phyloP scores from a whole-genome alignment of 2,888 invertebrate genomes.

The Leptopilina syphax region DNA sequence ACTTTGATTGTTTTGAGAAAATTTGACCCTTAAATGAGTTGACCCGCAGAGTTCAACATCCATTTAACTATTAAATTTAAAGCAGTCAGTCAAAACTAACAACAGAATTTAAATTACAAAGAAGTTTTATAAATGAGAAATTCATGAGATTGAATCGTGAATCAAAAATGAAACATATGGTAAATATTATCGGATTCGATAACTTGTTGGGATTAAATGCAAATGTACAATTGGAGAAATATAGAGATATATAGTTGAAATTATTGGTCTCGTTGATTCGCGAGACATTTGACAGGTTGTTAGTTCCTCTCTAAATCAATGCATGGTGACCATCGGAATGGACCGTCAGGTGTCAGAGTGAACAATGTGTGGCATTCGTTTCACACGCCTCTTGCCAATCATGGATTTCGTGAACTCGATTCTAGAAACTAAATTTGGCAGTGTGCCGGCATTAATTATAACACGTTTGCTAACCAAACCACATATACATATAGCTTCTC shows the following conservation, averaged over 20 bases:
- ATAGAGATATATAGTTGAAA: not conserved
- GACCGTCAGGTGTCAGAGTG: slow-evolving; percentile 50
- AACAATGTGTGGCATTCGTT: slow-evolving; percentile 44
- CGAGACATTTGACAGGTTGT: slow-evolving; percentile 66
- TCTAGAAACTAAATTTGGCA: slow-evolving; percentile 55
- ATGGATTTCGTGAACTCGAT: slow-evolving; percentile 48
- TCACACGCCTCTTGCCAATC: slow-evolving; percentile 39
- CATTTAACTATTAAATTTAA: no score
- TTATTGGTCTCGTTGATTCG: slow-evolving; percentile 45
- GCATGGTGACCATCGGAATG: slow-evolving; percentile 46
- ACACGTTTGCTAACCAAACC: slow-evolving; percentile 49
- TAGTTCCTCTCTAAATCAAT: slow-evolving; percentile 56
- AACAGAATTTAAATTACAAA: no score
- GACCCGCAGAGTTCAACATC: no score
- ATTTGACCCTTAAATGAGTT: no score
- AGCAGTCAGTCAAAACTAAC: no score
- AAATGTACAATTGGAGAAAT: slow-evolving; percentile 10
- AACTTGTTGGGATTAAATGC: slow-evolving; percentile 1
- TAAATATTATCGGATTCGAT: not conserved
- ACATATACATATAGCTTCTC: slow-evolving; percentile 33
- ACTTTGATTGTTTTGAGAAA: no score
- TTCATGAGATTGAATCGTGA: not conserved
- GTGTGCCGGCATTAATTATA: slow-evolving; percentile 64
- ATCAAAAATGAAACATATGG: not conserved
- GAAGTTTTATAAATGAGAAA: not conserved